Conservation (phyloP, 1,140 invertebrate genomes). For the Drosophila sp. region DNA sequence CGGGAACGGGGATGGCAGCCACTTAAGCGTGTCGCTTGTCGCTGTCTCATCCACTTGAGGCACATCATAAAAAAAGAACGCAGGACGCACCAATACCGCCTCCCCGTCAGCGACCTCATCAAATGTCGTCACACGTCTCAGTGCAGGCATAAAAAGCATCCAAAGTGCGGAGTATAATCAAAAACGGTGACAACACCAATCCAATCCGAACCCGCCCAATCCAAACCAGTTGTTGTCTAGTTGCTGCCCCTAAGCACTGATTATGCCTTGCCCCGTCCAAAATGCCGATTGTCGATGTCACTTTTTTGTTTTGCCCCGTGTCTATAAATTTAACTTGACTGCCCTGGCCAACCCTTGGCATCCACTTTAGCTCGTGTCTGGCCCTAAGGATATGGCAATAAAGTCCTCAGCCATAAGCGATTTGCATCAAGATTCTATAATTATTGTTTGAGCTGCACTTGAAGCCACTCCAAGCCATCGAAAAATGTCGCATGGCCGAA, state of each 20-base stretch:
- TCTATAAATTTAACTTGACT: slow-evolving; percentile 76
- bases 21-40: slow-evolving; percentile 66
- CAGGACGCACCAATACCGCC: slow-evolving; percentile 21
- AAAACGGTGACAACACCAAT: slow-evolving; percentile 62
- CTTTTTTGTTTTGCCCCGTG: slow-evolving; percentile 41
- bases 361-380: slow-evolving; percentile 44
- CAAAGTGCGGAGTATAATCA: slow-evolving; percentile 74
- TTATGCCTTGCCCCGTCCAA: slow-evolving; percentile 64
- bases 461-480: slow-evolving; percentile 24
- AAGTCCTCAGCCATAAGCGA: slow-evolving; percentile 30
- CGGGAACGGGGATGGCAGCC: slow-evolving; percentile 41
- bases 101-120: slow-evolving; percentile 51
- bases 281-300: slow-evolving; percentile 71
- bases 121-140: slow-evolving; percentile 75
- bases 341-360: slow-evolving; percentile 33
- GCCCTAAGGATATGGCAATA: slow-evolving; percentile 31
- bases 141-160: slow-evolving; percentile 76
- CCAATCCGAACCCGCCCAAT: background rate
- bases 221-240: slow-evolving; percentile 41
- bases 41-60: slow-evolving; percentile 65
- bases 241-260: slow-evolving; percentile 68
- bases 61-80: slow-evolving; percentile 67
- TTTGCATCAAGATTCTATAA: slow-evolving; percentile 76
- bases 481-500: slow-evolving; percentile 49
- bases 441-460: slow-evolving; percentile 78